Evolutionary conservation across 2,113 vertebrate genomes (phyloP), one percentile per base, ranked within the genome.

Genomic region (Cavia aperea): DNA sequence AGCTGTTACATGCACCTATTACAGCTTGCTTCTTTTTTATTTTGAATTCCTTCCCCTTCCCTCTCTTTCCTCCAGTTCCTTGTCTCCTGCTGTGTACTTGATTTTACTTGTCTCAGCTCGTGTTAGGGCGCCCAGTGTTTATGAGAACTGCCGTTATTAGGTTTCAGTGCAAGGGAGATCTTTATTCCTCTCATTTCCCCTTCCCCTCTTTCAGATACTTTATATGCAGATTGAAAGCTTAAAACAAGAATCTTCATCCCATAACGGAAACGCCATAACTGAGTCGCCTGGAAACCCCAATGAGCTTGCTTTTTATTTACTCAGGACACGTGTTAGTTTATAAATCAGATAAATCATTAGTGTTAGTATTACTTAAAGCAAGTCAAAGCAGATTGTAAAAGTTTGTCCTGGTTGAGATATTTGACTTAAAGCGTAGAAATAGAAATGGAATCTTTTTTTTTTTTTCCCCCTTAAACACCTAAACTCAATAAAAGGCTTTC

Each of bases 321-420:
- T 78, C 58, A 75, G 43, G 7, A 43, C 15, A 60, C 88, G 51
- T 88, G 46, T 62, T 92, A 72, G 56, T 86, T 94, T 46, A 94
- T 78, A 83, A 88, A 83, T 90, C 70, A 95, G 75, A 60, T 63
- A 92, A 70, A 68, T 89, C 24, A 51, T n/a, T 72, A 65, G 14
- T 24, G 66, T 65, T 54, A 92, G 36, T 5, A 62, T 87, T 26
- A 19, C 5, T 79, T 39, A 94, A 93, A 68, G 49, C 36, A 88
- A 96, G 86, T 75, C 16, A 36, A 82, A 95, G 33, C 54, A 70
- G 49, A 84, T 49, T 83, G 11, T 54, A 68, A n/a, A 89, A 83
- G 7, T 18, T 68, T 63, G 9, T 18, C 84, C 31, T 72, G 9
- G 29, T 75, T 93, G 23, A 94, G 62, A 51, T 39, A 88, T 86